Evolutionary conservation across 2,113 vertebrate genomes (phyloP).

Genomic region (Hepsetus odoe): DNA sequence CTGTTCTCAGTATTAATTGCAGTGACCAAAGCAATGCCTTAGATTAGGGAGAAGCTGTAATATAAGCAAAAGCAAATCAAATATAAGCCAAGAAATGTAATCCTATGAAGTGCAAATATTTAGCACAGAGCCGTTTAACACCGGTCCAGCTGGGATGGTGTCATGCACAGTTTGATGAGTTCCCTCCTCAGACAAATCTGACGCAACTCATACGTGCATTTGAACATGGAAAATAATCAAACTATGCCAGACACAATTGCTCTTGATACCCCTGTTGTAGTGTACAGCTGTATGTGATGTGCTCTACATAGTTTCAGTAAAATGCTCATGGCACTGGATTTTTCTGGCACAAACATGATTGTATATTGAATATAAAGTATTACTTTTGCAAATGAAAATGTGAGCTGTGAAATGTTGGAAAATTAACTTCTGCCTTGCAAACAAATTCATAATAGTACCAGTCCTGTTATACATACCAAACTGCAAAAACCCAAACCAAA

Average conservation of each 20-base stretch:
- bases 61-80: neutral
- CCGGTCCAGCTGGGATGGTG: too few species aligned
- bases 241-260: too few species aligned
- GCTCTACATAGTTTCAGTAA: neutral
- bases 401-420: neutral
- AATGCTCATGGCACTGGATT: neutral
- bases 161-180: too few species aligned
- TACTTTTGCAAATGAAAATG: neutral
- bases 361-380: neutral
- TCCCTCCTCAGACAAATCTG: too few species aligned
- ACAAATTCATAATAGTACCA: slow-evolving; percentile 12
- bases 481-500: neutral
- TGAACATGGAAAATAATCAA: too few species aligned
- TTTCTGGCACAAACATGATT: slow-evolving; percentile 1
- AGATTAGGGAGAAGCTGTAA: neutral
- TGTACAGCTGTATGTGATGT: slow-evolving; percentile 1
- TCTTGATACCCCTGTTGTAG: too few species aligned
- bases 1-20: neutral
- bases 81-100: neutral
- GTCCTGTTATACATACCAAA: neutral
- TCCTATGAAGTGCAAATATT: neutral
- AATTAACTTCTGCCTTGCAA: slow-evolving; percentile 1
- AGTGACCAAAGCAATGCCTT: neutral
- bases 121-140: too few species aligned
- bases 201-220: too few species aligned